Evolutionary conservation across 1,140 invertebrate species (phyloP).

Genomic region (Glossosoma conforme): DNA sequence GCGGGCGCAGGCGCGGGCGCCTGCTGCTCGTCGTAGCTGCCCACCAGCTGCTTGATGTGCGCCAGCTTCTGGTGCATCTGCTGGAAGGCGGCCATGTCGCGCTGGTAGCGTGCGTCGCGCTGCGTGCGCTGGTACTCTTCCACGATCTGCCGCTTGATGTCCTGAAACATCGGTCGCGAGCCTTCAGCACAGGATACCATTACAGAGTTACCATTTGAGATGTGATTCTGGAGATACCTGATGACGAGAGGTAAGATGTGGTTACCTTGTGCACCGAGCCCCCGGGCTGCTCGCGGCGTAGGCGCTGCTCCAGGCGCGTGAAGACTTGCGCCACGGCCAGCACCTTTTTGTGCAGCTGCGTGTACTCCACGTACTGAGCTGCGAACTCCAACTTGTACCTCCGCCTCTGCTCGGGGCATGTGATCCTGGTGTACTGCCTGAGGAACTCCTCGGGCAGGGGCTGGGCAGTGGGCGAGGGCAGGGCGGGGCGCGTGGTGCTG

Average conservation of each 20-base stretch:
- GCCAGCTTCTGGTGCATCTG: conserved; percentile 86
- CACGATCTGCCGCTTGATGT: conserved; percentile 70
- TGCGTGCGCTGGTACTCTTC: conserved; percentile 76
- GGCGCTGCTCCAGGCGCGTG: conserved; percentile 62
- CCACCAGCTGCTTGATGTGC: conserved; percentile 82
- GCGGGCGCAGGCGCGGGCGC: conserved; percentile 21
- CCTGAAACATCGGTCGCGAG: conserved; percentile 45
- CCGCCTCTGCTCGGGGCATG: conserved; percentile 65
- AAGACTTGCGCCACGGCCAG: conserved; percentile 74
- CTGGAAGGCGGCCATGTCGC: conserved; percentile 69
- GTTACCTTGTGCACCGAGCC: conserved; percentile 50
- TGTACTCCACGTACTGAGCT: conserved; percentile 79
- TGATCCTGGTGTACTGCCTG: conserved; percentile 78
- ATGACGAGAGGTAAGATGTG: too few species aligned
- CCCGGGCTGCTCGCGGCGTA: conserved; percentile 51
- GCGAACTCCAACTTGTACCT: conserved; percentile 87
- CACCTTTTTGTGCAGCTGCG: conserved; percentile 66
- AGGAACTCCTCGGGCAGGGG: conserved; percentile 1
- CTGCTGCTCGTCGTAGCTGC: conserved; percentile 85
- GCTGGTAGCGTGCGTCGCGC: conserved; percentile 64
- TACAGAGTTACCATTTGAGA: background rate
- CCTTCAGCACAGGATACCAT: background rate
- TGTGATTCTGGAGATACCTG: too few species aligned
- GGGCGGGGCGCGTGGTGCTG: conserved; percentile 22
- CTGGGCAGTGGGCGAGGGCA: background rate